Percentiles rank a stretch among this genome's conserved stretches.
These are phyloP conservation scores for Boulengerochromis microlepis DNA, from an alignment of 2,113 vertebrate species.

Conservation along the genomic window DNA sequence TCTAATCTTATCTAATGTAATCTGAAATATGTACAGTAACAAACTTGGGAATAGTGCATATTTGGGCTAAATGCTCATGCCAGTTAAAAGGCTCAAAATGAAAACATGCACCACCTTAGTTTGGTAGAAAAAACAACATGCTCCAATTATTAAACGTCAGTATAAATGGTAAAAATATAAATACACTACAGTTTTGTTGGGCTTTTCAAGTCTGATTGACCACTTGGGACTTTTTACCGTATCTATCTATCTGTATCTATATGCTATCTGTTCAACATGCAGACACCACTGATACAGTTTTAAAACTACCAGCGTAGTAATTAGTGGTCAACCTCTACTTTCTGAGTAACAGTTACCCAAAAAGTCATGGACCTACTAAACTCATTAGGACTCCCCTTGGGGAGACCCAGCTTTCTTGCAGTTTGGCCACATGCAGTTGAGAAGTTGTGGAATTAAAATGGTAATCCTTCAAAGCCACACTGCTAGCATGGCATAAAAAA, in stretches of 20 bases:
- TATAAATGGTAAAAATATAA: background rate
- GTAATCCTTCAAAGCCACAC: background rate
- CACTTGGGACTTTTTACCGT: background rate
- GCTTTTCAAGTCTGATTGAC: fast-evolving
- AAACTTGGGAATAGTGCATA: background rate
- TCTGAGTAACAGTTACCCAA: background rate
- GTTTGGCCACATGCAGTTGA: background rate
- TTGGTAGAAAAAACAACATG: background rate
- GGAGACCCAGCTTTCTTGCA: background rate
- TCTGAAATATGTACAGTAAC: background rate
- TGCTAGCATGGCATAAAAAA: background rate
- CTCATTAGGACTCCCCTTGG: background rate
- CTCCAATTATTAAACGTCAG: background rate
- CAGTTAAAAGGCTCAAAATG: background rate
- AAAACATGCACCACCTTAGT: background rate
- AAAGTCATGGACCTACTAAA: background rate
- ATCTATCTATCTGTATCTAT: background rate
- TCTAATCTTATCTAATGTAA: background rate
- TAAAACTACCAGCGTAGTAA: background rate
- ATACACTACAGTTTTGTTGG: background rate
- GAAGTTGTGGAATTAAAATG: background rate
- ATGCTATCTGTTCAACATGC: background rate
- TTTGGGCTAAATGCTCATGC: background rate
- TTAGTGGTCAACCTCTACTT: background rate
- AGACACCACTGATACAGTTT: background rate